Base-by-base conservation (phyloP, 37 sponge, comb jelly and placozoan species). In the Tethya wilhelma region DNA sequence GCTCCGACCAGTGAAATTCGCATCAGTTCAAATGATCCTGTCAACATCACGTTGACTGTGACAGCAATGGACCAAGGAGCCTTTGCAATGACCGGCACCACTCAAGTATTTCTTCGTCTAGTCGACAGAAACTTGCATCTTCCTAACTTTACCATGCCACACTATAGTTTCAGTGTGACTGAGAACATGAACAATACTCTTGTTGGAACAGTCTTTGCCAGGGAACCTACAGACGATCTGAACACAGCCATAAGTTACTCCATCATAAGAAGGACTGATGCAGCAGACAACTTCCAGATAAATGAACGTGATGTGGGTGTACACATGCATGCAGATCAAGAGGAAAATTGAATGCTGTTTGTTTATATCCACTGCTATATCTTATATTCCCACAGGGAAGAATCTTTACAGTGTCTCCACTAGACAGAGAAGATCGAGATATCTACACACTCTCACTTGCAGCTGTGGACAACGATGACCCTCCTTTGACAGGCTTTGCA, bases 31-130 rank as follows among this genome's bases (percentile, higher is more conserved):
- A 40, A 23, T 2, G 67, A 79, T 20, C 33, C 79, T 31, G 12
- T 25, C 26, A 67, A 14, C 19, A 69, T 88, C 62, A 71, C 23
- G 38, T 65, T 89, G 4, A 65, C 60, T 1, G 32, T 93, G 32
- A 56, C 45, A 44, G 94, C 90, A 32, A 82, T 74, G 19, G 85
- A 93, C 56, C 74, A 73, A 32, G 86, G 82, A 4, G 75, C 94
- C 12, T 56, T 25, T 38, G 41, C 23, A 19, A 42, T 38, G 25
- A 23, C 44, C 2, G 28, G 23, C 2, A 69, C 44, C 1, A 44
- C 29, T 2, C 38, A 2, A 1, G 70, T 69, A 12, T 1, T 3
- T n/a, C n/a, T 75, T 4, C 67, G 34, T 28, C 46, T 79, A 8
- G 55, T 56, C 20, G 67, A 66, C 41, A 36, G 67, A 6, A 79